phyloP scores from a whole-genome alignment of 2,113 vertebrate genomes.

The Leptobrachium ailaonicum region DNA sequence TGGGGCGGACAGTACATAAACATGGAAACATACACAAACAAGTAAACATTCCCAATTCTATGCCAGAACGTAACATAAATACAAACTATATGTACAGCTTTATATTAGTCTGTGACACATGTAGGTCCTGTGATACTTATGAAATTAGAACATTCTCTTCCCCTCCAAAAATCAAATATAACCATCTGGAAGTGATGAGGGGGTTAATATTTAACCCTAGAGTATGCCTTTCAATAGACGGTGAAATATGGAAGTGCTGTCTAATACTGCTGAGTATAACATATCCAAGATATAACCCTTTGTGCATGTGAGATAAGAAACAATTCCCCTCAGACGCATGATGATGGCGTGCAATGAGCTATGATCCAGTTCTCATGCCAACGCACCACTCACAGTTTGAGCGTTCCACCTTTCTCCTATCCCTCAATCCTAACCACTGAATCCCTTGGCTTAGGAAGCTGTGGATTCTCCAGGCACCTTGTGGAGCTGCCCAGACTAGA shows the following conservation, averaged over 20 bases:
- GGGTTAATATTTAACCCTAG: too few relatives aligned
- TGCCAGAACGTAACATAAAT: background rate
- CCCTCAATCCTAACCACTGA: constrained; percentile 19
- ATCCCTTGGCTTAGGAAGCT: constrained; percentile 2
- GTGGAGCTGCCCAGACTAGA: background rate
- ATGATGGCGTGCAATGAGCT: background rate
- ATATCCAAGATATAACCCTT: too few relatives aligned
- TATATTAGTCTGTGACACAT: background rate
- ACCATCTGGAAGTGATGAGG: background rate
- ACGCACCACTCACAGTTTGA: background rate
- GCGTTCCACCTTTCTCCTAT: background rate
- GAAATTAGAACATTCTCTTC: background rate
- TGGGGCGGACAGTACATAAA: background rate
- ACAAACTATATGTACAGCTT: background rate
- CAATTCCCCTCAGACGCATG: background rate
- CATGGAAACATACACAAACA: constrained; percentile 31
- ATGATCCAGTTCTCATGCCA: background rate
- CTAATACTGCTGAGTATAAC: too few relatives aligned
- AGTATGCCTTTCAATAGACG: too few relatives aligned
- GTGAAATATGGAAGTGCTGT: too few relatives aligned
- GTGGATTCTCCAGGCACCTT: constrained; percentile 10
- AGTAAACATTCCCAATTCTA: constrained; percentile 4
- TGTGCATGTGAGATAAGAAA: too few relatives aligned
- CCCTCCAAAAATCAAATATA: background rate
- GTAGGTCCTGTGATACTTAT: background rate